These are phyloP conservation scores for Drosophila phalerata DNA, from an alignment of 2,888 invertebrate species.

Conservation along the genomic window DNA sequence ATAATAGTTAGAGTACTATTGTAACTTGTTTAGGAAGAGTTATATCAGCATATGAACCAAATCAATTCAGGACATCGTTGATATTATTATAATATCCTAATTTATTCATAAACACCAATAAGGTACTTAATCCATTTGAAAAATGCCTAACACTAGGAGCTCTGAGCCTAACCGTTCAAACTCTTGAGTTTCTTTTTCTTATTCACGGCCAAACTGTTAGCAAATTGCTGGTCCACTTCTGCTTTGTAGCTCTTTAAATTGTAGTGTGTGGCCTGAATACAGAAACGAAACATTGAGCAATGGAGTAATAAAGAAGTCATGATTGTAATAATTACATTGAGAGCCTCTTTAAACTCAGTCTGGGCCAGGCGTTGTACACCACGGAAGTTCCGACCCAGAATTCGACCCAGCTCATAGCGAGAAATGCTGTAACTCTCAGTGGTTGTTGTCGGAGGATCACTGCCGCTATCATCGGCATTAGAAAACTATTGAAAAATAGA, in stretches of 20 bases:
- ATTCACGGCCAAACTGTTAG: conserved; percentile 81
- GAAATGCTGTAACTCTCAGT: conserved; percentile 84
- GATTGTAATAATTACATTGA: conserved; percentile 78
- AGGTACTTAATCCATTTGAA: no score
- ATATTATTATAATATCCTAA: no score
- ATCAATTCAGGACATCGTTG: no score
- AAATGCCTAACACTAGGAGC: not conserved
- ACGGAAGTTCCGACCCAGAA: conserved; percentile 84
- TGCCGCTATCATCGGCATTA: conserved; percentile 41
- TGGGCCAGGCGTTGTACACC: conserved; percentile 83
- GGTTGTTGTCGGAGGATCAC: conserved; percentile 71
- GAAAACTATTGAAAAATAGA: conserved; percentile 25
- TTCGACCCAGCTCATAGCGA: conserved; percentile 84
- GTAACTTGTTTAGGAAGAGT: no score
- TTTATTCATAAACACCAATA: no score
- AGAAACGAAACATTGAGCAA: not conserved
- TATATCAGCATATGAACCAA: no score
- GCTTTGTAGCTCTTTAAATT: conserved; percentile 82
- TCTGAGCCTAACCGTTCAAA: conserved; percentile 58
- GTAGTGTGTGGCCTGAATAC: conserved; percentile 82
- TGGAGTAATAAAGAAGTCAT: not conserved
- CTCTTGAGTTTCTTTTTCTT: conserved; percentile 78
- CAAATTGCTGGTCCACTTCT: conserved; percentile 82
- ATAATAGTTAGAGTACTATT: no score
- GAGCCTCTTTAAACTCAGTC: conserved; percentile 83